phyloP scores from a whole-genome alignment of 2,113 vertebrate genomes.

The Syrrhaptes paradoxus region DNA sequence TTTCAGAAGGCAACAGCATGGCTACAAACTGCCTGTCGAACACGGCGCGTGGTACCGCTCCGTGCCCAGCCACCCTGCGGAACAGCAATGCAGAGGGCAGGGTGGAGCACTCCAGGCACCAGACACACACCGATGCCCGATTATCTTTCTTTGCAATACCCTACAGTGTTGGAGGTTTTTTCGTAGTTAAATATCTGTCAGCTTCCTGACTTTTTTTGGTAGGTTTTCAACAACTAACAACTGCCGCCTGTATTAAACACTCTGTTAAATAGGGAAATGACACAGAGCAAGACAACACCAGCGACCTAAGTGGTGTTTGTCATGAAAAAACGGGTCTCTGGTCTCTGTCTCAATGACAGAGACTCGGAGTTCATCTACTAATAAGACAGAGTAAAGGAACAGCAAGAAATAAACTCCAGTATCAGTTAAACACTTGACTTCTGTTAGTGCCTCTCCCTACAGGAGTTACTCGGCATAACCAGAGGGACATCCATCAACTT shows the following conservation, averaged over 20 bases:
- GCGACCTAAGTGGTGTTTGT: accelerated
- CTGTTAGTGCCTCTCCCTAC: not conserved
- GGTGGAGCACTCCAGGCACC: not conserved
- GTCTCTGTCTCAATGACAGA: not conserved
- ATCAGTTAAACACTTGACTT: not conserved
- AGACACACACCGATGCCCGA: not conserved
- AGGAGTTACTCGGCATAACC: not conserved
- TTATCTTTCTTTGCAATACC: not conserved
- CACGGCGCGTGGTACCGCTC: not conserved
- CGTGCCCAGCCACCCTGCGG: not conserved
- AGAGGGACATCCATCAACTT: not conserved
- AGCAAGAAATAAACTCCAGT: not conserved
- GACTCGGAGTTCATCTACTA: not conserved
- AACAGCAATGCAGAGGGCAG: not conserved
- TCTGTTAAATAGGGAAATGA: not conserved
- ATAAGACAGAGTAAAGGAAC: not conserved
- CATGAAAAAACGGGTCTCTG: not conserved
- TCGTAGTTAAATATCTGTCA: not conserved
- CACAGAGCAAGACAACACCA: not conserved
- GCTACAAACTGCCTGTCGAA: not conserved
- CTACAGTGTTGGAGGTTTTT: not conserved
- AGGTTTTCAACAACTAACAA: not conserved
- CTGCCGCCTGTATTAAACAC: not conserved
- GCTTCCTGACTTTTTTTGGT: not conserved
- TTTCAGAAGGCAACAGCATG: not conserved